Conservation (phyloP, 2,797 vertebrate genomes). For the Catostomus latipinnis region DNA sequence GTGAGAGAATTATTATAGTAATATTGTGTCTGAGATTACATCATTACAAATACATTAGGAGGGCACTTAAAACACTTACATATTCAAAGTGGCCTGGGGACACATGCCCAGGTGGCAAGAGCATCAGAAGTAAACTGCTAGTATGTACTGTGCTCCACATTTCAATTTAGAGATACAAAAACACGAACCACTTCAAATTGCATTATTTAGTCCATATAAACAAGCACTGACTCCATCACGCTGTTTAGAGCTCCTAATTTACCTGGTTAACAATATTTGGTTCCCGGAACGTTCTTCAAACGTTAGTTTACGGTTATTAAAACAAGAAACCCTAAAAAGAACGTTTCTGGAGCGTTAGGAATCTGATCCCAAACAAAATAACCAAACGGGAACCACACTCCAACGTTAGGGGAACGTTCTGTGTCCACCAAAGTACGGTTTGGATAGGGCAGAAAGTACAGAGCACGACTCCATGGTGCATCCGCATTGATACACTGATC, state of each 20-base stretch:
- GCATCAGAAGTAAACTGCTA: constrained; percentile 60
- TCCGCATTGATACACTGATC: constrained; percentile 41
- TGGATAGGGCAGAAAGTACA: constrained; percentile 9
- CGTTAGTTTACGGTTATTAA: too few relatives aligned
- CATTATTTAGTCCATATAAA: constrained; percentile 13
- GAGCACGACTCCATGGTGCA: constrained; percentile 60
- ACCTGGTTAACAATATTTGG: neutral
- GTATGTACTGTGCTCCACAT: constrained; percentile 53
- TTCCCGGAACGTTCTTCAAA: too few relatives aligned
- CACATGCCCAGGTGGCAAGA: constrained; percentile 29
- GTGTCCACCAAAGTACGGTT: constrained; percentile 26
- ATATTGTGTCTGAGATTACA: neutral
- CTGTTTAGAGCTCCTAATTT: constrained; percentile 49
- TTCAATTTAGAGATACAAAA: constrained; percentile 6
- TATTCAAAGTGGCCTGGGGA: constrained; percentile 66
- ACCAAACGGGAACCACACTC: too few relatives aligned
- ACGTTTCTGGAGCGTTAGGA: too few relatives aligned
- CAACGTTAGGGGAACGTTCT: constrained; percentile 10
- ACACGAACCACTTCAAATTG: neutral
- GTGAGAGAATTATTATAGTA: neutral
- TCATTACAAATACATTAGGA: constrained; percentile 46
- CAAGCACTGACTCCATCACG: constrained; percentile 39
- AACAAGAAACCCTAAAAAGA: too few relatives aligned
- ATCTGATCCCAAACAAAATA: too few relatives aligned
- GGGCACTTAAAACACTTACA: constrained; percentile 68